Evolutionary conservation across 2,113 vertebrate species (phyloP).

Genomic region (Globicephala melas): DNA sequence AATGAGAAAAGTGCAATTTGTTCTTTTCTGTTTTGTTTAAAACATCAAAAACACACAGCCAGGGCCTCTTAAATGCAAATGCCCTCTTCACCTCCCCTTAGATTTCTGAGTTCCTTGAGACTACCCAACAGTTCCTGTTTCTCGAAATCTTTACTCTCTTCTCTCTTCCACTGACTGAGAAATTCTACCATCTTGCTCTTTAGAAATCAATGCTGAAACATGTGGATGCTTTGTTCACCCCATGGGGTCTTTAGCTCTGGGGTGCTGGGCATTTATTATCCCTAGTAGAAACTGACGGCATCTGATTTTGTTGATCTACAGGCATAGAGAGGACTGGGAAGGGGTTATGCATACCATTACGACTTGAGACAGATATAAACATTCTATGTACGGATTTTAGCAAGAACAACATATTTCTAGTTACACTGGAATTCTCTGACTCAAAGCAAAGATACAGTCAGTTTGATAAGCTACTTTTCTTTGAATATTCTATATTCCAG

Average conservation of each 20-base stretch:
- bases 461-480: neutral
- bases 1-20: slow-evolving; percentile 58
- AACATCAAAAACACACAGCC: slow-evolving; percentile 51
- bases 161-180: slow-evolving; percentile 46
- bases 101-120: neutral
- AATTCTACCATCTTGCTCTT: slow-evolving; percentile 39
- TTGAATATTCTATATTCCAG: neutral
- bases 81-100: slow-evolving; percentile 30
- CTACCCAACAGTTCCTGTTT: neutral
- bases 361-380: neutral
- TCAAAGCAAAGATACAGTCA: neutral
- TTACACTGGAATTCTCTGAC: neutral
- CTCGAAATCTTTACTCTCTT: neutral
- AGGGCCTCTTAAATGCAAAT: slow-evolving; percentile 57
- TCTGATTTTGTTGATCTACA: slow-evolving; percentile 23
- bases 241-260: slow-evolving; percentile 4
- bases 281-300: neutral
- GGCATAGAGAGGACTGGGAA: neutral
- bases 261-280: slow-evolving; percentile 10
- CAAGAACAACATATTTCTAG: neutral
- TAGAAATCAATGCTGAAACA: slow-evolving; percentile 48
- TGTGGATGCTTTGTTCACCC: slow-evolving; percentile 40
- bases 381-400: slow-evolving; percentile 23
- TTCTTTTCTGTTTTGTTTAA: slow-evolving; percentile 55
- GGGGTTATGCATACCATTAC: neutral